A percentile compares a stretch with the other conserved stretches of the same genome.
phyloP scores from a whole-genome alignment of 2,113 vertebrate genomes.

The Dasypus novemcinctus region DNA sequence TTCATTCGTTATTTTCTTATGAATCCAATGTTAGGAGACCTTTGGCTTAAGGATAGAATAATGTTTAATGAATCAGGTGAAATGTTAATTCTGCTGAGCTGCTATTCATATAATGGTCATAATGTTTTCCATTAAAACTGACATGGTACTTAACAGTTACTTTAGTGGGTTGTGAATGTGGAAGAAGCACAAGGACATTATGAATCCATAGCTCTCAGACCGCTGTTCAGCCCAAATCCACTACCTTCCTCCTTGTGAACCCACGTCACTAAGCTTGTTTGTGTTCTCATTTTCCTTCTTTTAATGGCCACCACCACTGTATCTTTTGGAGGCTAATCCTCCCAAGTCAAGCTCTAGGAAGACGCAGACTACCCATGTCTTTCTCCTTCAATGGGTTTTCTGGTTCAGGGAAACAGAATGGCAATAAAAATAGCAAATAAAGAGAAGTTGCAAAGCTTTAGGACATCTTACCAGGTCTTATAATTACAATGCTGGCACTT shows the following conservation, averaged over 20 bases:
- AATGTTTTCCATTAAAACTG: not conserved
- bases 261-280: not conserved
- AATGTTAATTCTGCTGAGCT: conserved; percentile 19
- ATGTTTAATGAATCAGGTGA: conserved; percentile 40
- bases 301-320: not conserved
- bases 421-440: not conserved
- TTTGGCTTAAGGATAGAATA: not conserved
- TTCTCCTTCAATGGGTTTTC: not conserved
- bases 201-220: not conserved
- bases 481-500: not conserved
- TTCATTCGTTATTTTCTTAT: not conserved
- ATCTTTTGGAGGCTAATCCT: not conserved
- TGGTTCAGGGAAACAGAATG: not conserved
- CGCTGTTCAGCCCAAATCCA: accelerated
- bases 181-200: not conserved
- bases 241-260: not conserved
- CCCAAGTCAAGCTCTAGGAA: not conserved
- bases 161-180: not conserved
- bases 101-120: not conserved
- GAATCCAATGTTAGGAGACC: not conserved
- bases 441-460: not conserved
- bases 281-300: not conserved
- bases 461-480: not conserved
- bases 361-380: not conserved
- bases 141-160: not conserved